Percentiles rank a stretch among this genome's conserved stretches.
Conservation (phyloP, 1,140 invertebrate genomes). For the Tetramorium simillimum region DNA sequence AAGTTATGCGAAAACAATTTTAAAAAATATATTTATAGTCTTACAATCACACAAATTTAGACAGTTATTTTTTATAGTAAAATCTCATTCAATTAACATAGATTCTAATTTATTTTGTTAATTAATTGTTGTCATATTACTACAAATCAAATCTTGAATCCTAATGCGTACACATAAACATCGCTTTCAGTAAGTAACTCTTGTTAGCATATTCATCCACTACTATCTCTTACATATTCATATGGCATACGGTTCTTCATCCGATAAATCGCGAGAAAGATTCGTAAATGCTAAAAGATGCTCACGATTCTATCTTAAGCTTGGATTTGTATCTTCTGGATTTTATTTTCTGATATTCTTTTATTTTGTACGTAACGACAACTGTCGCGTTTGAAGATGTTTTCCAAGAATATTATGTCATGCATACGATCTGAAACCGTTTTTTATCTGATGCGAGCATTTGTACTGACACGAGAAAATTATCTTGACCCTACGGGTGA, state of each 20-base stretch:
- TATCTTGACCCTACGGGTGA: constrained; percentile 78
- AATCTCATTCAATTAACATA: background rate
- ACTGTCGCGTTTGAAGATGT: background rate
- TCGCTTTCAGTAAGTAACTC: background rate
- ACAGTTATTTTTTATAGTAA: background rate
- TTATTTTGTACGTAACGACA: background rate
- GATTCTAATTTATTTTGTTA: constrained; percentile 1
- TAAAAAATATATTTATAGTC: background rate
- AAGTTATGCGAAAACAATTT: background rate
- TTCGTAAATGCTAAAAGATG: background rate
- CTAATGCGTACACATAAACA: background rate
- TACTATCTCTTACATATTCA: constrained; percentile 44
- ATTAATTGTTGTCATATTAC: constrained; percentile 8
- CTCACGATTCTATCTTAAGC: background rate
- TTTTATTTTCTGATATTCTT: background rate
- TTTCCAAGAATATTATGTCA: background rate
- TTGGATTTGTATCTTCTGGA: background rate
- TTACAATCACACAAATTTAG: background rate
- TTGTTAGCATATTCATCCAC: constrained; percentile 37
- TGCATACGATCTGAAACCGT: constrained; percentile 8
- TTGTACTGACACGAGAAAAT: constrained; percentile 78
- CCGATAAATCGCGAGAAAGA: constrained; percentile 18
- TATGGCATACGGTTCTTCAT: background rate
- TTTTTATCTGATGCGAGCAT: constrained; percentile 69
- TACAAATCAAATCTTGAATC: constrained; percentile 2